Evolutionary conservation across 2,888 invertebrate species (phyloP).

Genomic region (Lasioglossum calceatum): DNA sequence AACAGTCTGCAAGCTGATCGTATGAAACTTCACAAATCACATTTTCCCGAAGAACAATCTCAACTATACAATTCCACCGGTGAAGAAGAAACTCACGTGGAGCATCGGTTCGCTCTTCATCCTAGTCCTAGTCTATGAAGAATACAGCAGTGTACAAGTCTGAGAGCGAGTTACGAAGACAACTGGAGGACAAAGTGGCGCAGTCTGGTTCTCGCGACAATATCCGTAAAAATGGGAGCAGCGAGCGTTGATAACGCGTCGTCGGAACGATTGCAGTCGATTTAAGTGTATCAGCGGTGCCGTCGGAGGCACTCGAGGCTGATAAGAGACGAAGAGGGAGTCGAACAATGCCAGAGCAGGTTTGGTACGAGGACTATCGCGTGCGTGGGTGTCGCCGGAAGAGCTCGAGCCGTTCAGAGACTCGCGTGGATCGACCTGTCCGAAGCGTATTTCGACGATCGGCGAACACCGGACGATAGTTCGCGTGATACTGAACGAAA

Average conservation of each 20-base stretch:
- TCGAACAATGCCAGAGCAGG: not conserved
- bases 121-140: not conserved
- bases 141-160: not conserved
- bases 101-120: not conserved
- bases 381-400: conserved; percentile 8
- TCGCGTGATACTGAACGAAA: not conserved
- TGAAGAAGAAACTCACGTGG: not conserved
- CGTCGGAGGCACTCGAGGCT: conserved; percentile 31
- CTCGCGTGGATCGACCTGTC: not conserved
- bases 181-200: not conserved
- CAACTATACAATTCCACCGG: not conserved
- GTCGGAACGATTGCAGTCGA: conserved; percentile 20
- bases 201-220: not conserved
- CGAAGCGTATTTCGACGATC: not conserved
- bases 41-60: not conserved
- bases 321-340: conserved; percentile 42
- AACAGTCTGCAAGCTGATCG: not conserved
- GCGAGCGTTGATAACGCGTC: conserved; percentile 37
- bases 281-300: conserved; percentile 39
- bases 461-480: not conserved
- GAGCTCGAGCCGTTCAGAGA: not conserved
- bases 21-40: not conserved
- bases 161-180: not conserved
- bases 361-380: not conserved
- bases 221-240: conserved; percentile 32